Conservation (phyloP, 2,888 invertebrate species). For the Perithous albicinctus region DNA sequence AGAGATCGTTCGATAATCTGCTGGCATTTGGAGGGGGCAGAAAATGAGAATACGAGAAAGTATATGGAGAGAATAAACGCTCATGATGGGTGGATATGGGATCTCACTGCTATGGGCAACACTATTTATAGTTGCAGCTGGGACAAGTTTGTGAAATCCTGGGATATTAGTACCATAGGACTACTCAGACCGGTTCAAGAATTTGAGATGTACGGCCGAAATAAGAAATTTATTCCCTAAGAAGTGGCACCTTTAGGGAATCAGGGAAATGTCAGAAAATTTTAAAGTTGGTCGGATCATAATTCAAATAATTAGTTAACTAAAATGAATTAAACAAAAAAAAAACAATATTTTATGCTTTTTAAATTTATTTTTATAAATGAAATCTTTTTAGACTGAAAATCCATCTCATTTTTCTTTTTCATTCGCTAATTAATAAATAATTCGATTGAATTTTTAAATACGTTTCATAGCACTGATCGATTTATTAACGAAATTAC, state of each 20-base stretch:
- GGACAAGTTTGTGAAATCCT: constrained; percentile 87
- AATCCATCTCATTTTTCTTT: too few relatives aligned
- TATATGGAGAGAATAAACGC: constrained; percentile 77
- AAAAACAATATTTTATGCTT: too few relatives aligned
- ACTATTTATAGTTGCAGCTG: constrained; percentile 87
- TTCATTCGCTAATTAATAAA: too few relatives aligned
- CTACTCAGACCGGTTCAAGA: constrained; percentile 85
- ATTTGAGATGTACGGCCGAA: constrained; percentile 81
- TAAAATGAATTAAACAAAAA: too few relatives aligned
- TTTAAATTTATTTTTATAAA: too few relatives aligned
- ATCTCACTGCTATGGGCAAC: constrained; percentile 85
- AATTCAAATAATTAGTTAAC: too few relatives aligned
- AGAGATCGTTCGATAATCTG: constrained; percentile 87
- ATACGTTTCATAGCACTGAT: too few relatives aligned
- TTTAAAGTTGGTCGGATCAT: too few relatives aligned
- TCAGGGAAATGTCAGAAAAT: too few relatives aligned
- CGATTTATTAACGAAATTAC: too few relatives aligned
- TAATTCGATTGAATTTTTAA: too few relatives aligned
- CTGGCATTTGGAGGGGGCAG: constrained; percentile 84
- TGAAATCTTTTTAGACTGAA: too few relatives aligned
- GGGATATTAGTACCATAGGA: constrained; percentile 85
- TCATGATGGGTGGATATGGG: constrained; percentile 89
- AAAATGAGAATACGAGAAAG: constrained; percentile 69
- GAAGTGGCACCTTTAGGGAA: not conserved
- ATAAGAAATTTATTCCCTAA: constrained; percentile 2